Evolutionary conservation across 2,888 invertebrate species (phyloP).

Genomic region (Pseudococcus longispinus): DNA sequence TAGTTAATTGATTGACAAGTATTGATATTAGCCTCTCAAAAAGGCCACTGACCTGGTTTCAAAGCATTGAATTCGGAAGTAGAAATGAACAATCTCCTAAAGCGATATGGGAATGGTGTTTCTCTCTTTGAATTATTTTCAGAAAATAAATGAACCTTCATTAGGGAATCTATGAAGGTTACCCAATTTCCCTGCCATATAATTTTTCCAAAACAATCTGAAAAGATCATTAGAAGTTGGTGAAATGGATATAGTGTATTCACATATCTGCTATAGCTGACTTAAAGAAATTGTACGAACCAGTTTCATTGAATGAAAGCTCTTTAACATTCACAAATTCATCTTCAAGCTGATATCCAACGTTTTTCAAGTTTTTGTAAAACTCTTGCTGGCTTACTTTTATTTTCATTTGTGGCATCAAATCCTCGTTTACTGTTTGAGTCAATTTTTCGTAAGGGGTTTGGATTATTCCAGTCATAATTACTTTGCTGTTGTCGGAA

Average conservation of each 20-base stretch:
- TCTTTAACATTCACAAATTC: conserved; percentile 45
- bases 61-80: conserved; percentile 10
- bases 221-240: background rate
- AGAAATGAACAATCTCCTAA: conserved; percentile 13
- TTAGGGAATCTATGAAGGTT: conserved; percentile 84
- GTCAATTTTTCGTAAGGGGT: conserved; percentile 67
- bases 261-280: background rate
- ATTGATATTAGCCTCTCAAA: too few relatives aligned
- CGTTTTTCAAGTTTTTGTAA: conserved; percentile 40
- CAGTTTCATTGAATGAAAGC: conserved; percentile 33
- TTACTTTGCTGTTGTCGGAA: conserved; percentile 70
- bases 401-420: background rate
- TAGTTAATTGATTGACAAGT: too few relatives aligned
- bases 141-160: conserved; percentile 44
- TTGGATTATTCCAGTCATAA: conserved; percentile 75
- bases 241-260: too few relatives aligned
- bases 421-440: conserved; percentile 66
- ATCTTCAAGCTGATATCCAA: conserved; percentile 40
- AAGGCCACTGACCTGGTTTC: conserved; percentile 8
- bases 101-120: conserved; percentile 33
- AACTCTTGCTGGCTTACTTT: conserved; percentile 31
- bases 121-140: conserved; percentile 17
- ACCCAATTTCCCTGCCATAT: conserved; percentile 86
- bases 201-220: conserved; percentile 64
- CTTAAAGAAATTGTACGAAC: background rate